Evolutionary conservation across 2,888 invertebrate genomes (phyloP).

Genomic region (Thecocarcelia acutangulata): DNA sequence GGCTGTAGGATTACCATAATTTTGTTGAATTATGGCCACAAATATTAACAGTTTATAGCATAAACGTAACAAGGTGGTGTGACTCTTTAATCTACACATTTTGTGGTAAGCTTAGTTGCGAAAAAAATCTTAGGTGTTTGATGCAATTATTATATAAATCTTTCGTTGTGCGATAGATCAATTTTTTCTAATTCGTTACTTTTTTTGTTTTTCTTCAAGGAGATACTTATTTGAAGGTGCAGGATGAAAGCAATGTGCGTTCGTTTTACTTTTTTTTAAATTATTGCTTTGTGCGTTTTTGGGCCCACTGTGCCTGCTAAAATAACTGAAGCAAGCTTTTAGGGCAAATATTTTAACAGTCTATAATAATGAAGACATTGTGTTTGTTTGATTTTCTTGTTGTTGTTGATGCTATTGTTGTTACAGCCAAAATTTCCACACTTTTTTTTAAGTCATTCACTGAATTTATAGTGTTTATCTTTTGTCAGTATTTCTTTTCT

Average conservation of each 20-base stretch:
- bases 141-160: constrained; percentile 7
- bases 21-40: constrained; percentile 74
- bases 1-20: constrained; percentile 68
- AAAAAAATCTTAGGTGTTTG: constrained; percentile 4
- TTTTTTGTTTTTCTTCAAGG: background rate
- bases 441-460: constrained; percentile 1
- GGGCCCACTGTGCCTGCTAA: constrained; percentile 73
- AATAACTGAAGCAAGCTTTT: constrained; percentile 54
- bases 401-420: background rate
- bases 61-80: constrained; percentile 71
- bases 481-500: constrained; percentile 9
- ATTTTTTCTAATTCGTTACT: background rate
- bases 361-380: constrained; percentile 62
- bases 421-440: constrained; percentile 15
- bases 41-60: constrained; percentile 75
- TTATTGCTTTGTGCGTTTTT: constrained; percentile 62
- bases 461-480: background rate
- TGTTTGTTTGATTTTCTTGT: constrained; percentile 40
- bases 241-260: constrained; percentile 41
- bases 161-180: constrained; percentile 59
- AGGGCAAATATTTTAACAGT: constrained; percentile 48
- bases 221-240: background rate
- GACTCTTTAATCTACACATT: constrained; percentile 72
- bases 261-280: constrained; percentile 14
- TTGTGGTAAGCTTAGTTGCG: constrained; percentile 47